A percentile compares a stretch with the other conserved stretches of the same genome.
These are phyloP conservation scores for Uloborus diversus DNA, from an alignment of 1,140 invertebrate genomes.

Conservation along the genomic window DNA sequence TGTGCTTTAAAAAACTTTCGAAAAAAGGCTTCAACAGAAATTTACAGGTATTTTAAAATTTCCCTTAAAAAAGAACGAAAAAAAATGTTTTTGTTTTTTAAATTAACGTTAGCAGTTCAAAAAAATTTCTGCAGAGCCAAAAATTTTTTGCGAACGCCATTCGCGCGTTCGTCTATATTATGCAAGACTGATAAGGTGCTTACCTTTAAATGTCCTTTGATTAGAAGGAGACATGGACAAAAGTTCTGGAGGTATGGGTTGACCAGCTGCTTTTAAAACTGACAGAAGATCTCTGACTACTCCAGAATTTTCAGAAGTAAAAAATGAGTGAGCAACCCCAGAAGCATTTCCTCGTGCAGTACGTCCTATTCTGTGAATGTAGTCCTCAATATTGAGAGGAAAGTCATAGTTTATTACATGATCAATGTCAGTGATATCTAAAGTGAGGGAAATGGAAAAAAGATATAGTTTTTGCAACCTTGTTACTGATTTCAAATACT, in stretches of 20 bases:
- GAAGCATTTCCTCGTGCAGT: conserved; percentile 90
- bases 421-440: conserved; percentile 99
- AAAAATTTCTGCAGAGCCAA: too few species aligned
- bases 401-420: conserved; percentile 99
- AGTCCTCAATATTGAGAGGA: conserved; percentile 97
- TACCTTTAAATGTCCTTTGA: conserved; percentile 61
- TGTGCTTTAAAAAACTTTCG: too few species aligned
- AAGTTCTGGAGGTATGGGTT: conserved; percentile 81
- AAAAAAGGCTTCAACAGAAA: too few species aligned
- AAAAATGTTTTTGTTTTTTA: too few species aligned
- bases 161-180: too few species aligned
- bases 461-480: too few species aligned
- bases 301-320: conserved; percentile 88
- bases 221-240: conserved; percentile 21
- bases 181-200: too few species aligned
- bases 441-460: background rate
- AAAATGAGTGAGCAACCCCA: conserved; percentile 98
- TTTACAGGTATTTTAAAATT: too few species aligned
- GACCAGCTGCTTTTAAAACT: conserved; percentile 92
- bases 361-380: conserved; percentile 98
- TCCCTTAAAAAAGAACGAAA: too few species aligned
- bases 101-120: too few species aligned
- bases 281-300: conserved; percentile 91
- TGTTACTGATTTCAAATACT: too few species aligned
- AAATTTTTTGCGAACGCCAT: too few species aligned